phyloP scores from a whole-genome alignment of 2,113 vertebrate species.

The Uria aalge region DNA sequence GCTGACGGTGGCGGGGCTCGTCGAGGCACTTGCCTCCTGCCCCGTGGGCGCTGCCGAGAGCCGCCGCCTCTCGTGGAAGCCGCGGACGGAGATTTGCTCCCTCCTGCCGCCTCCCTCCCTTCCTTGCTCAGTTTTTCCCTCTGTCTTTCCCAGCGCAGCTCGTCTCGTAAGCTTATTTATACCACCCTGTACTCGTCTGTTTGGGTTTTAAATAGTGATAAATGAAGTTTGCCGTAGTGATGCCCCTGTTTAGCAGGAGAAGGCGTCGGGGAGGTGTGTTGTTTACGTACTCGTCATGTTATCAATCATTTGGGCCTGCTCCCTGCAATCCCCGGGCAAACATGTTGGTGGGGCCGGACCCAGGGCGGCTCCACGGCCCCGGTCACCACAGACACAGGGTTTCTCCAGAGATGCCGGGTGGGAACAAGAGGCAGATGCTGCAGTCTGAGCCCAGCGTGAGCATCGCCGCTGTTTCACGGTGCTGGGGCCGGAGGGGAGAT shows the following conservation, averaged over 20 bases:
- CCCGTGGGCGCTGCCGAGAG: not conserved
- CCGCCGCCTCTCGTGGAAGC: rapidly evolving
- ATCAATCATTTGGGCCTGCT: rapidly evolving
- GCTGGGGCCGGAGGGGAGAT: not conserved
- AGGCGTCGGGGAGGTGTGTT: not conserved
- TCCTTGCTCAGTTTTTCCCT: not conserved
- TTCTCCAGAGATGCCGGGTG: not conserved
- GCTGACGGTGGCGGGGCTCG: not conserved
- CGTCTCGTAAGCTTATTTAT: not conserved
- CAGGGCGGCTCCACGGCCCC: rapidly evolving
- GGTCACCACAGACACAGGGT: rapidly evolving
- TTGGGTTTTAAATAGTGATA: slow-evolving; percentile 46
- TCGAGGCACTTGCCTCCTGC: not conserved
- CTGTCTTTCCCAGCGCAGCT: not conserved
- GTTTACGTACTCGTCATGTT: not conserved
- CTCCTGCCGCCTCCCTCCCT: rapidly evolving
- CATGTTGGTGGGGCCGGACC: rapidly evolving
- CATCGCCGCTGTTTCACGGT: not conserved
- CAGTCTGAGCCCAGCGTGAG: not conserved
- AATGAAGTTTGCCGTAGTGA: not conserved
- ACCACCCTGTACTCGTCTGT: not conserved
- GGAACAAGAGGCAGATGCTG: not conserved
- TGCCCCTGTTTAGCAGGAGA: not conserved
- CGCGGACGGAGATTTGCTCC: rapidly evolving
- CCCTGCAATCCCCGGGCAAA: not conserved